Evolutionary conservation across 2,113 vertebrate genomes (phyloP).

Genomic region (Phalacrocorax aristotelis): DNA sequence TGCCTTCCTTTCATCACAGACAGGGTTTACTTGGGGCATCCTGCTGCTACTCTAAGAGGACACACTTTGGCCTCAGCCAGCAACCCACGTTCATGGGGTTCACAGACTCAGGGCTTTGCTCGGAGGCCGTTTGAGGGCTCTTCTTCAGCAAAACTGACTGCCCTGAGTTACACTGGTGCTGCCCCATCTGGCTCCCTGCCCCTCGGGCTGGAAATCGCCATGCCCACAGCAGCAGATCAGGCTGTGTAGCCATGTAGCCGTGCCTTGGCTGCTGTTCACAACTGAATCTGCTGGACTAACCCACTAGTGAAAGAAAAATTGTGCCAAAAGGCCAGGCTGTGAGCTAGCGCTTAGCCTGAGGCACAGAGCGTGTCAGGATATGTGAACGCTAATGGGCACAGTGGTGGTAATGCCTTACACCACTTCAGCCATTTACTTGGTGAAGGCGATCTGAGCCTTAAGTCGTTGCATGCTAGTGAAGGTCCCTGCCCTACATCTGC

Average conservation of each 20-base stretch:
- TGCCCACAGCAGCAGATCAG: not conserved
- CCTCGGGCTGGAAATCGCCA: not conserved
- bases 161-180: not conserved
- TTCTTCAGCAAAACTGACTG: not conserved
- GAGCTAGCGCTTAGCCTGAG: not conserved
- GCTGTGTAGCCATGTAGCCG: not conserved
- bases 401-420: not conserved
- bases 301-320: accelerated
- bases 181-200: not conserved
- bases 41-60: constrained; percentile 48
- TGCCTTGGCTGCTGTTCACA: not conserved
- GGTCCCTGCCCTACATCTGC: not conserved
- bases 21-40: not conserved
- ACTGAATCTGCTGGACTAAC: not conserved
- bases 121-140: not conserved
- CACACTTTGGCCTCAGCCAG: not conserved
- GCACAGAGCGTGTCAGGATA: accelerated
- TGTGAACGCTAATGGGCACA: not conserved
- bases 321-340: not conserved
- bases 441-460: not conserved
- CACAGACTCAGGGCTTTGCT: not conserved
- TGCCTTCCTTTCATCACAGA: constrained; percentile 58
- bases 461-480: not conserved
- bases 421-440: not conserved
- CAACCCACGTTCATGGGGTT: not conserved